These are phyloP conservation scores for Acrocephalus kingi DNA, from an alignment of 2,113 vertebrate species.

Conservation along the genomic window DNA sequence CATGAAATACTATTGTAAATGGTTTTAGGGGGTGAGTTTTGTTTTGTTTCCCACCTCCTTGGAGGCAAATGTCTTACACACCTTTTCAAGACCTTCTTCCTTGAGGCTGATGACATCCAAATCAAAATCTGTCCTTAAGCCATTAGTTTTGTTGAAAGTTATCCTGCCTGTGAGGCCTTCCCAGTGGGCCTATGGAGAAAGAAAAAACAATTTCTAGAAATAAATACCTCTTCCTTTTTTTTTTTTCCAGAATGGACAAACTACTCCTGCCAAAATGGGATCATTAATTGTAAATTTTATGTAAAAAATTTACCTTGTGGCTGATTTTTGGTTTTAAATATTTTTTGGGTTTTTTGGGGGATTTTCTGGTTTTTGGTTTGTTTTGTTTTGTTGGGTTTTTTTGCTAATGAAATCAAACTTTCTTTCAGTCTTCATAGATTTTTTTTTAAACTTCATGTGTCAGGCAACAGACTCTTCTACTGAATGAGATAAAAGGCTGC, in stretches of 20 bases:
- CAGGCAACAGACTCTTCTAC: not conserved
- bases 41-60: not conserved
- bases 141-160: conserved; percentile 96
- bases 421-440: not conserved
- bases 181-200: conserved; percentile 89
- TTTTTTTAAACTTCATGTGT: not conserved
- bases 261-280: conserved; percentile 4
- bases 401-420: not conserved
- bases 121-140: conserved; percentile 97
- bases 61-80: conserved; percentile 52
- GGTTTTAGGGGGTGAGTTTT: rapidly evolving
- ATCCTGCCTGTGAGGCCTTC: conserved; percentile 98
- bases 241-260: not conserved
- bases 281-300: conserved; percentile 38
- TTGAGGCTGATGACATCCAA: conserved; percentile 98
- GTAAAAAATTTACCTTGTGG: conserved; percentile 43
- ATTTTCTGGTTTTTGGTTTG: too few relatives aligned
- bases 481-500: not conserved
- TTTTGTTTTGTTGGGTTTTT: not conserved
- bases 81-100: conserved; percentile 98
- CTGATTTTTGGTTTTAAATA: not conserved
- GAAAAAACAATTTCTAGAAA: conserved; percentile 34
- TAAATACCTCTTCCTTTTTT: not conserved
- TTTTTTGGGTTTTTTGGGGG: not conserved
- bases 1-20: not conserved